Base-by-base conservation (phyloP, 1,140 invertebrate species). In the Drosophila parabipectinata region DNA sequence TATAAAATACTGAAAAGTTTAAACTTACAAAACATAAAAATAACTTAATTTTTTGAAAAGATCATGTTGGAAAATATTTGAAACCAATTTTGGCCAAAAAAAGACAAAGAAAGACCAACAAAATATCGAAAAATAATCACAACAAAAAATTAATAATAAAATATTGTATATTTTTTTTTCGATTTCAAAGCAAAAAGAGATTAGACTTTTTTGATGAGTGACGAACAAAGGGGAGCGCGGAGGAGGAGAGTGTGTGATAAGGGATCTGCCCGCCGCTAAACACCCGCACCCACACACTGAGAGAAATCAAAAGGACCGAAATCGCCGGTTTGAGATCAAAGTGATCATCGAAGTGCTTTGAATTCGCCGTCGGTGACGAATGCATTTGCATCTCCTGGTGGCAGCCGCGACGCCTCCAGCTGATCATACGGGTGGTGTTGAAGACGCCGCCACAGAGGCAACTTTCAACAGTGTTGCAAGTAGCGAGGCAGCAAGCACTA, bases 321-420 rank as follows among this genome's bases (percentile, higher is more conserved):
- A 10, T 4, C 1, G 9, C 8, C 10, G 9, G 14, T 41, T 14
- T 2, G 4, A 44, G 41, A 44, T 44, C 41, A 44, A 44, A 44
- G 41, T 12, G 32, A 10, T 9, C 8, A 32, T 8, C 32, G 9
- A 32, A 32, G 9, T 10, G 32, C 32, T 32, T 32, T 10, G 32
- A 32, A 10, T 32, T 32, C 30, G 52, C 26, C 54, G 72, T 30
- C 51, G 30, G 44, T 34, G 50, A 47, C 85, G 80, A 76, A 90
- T 90, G 85, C 85, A 85, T 84, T 81, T 77, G 75, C 75, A 72
- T 64, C 62, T 79, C 48, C 73, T 88, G 58, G 59, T 64, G 60
- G 58, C 48, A 84, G 77, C 71, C 68, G 56, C 56, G 56, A 68
- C 61, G 62, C 67, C 57, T 44, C 58, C 32, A 71, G 60, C 57